These are phyloP conservation scores for Orycteropus afer DNA, from an alignment of 2,113 vertebrate genomes.

Conservation along the genomic window DNA sequence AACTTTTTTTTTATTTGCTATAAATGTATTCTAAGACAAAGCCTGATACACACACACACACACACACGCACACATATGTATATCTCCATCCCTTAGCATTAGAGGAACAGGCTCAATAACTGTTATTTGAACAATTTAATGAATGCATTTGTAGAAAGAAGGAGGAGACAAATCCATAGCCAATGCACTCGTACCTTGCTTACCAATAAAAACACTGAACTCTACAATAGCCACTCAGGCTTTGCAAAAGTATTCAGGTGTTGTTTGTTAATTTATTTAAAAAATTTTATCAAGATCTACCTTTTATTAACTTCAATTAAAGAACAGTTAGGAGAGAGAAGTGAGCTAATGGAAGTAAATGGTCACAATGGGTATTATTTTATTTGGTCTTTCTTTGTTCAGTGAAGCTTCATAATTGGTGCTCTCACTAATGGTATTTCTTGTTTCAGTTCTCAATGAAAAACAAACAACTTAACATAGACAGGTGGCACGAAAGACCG, in stretches of 20 bases:
- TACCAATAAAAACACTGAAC: not conserved
- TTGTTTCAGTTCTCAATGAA: conserved; percentile 25
- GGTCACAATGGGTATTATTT: not conserved
- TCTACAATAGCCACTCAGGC: not conserved
- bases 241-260: not conserved
- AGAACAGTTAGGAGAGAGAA: not conserved
- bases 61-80: too few species aligned
- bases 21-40: not conserved
- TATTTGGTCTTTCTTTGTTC: not conserved
- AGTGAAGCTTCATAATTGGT: not conserved
- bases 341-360: not conserved
- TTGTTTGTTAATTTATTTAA: not conserved
- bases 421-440: not conserved
- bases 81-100: not conserved
- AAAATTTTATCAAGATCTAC: not conserved
- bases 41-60: not conserved
- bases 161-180: not conserved
- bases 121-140: not conserved
- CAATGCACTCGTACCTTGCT: not conserved
- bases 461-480: conserved; percentile 42
- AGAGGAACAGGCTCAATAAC: not conserved
- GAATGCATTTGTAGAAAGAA: not conserved
- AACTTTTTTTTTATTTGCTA: not conserved
- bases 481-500: not conserved
- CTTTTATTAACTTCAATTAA: conserved; percentile 1